phyloP scores from a whole-genome alignment of 2,888 invertebrate genomes.

The Drosophila hamatofila region DNA sequence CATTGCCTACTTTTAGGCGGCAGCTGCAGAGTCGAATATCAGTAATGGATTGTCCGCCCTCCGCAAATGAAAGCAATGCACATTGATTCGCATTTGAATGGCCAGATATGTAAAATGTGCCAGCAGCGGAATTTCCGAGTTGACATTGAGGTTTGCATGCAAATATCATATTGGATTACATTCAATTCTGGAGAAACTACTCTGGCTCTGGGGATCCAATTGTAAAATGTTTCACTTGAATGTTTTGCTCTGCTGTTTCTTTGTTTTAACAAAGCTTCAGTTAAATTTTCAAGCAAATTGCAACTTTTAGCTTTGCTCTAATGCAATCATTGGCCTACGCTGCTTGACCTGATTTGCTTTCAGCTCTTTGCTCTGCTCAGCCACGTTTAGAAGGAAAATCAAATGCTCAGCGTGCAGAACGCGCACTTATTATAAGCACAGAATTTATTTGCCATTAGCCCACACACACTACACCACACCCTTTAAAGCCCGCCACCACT shows the following conservation, averaged over 20 bases:
- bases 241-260: neutral
- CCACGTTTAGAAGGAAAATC: constrained; percentile 36
- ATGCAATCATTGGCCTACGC: constrained; percentile 35
- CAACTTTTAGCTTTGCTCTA: constrained; percentile 10
- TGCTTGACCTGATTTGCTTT: constrained; percentile 27
- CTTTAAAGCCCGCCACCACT: no score
- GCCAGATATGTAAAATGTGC: neutral
- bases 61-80: neutral
- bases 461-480: no score
- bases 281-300: neutral
- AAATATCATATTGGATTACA: neutral
- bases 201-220: neutral
- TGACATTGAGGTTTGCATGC: neutral
- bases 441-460: constrained; percentile 59
- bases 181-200: neutral
- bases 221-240: neutral
- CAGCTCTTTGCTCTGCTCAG: neutral
- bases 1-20: constrained; percentile 47
- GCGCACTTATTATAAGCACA: constrained; percentile 4
- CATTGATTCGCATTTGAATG: neutral
- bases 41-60: neutral
- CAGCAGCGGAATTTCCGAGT: constrained; percentile 5
- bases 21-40: neutral
- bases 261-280: neutral
- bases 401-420: constrained; percentile 37